Percentiles rank a stretch among this genome's conserved stretches.
These are phyloP conservation scores for Brachyptera putata DNA, from an alignment of 2,888 invertebrate genomes.

Conservation along the genomic window DNA sequence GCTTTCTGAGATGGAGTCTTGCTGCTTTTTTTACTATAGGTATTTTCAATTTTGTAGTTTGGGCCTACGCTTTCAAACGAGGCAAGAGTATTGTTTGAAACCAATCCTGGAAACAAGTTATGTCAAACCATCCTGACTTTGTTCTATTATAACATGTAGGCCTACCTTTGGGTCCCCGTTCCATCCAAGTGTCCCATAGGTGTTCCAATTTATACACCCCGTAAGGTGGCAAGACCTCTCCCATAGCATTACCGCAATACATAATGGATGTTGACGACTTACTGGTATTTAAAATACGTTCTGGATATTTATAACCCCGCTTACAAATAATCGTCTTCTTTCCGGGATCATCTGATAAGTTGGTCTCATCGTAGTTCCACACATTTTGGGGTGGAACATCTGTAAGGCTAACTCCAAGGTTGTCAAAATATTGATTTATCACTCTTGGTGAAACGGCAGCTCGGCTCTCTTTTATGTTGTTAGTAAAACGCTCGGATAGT, in stretches of 20 bases:
- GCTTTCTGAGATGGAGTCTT: no score
- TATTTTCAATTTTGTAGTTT: no score
- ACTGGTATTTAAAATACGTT: conserved; percentile 40
- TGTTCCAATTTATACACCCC: conserved; percentile 44
- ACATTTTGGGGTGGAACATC: conserved; percentile 36
- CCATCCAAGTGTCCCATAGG: conserved; percentile 43
- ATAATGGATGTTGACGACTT: conserved; percentile 42
- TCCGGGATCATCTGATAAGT: conserved; percentile 40
- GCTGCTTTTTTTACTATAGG: no score
- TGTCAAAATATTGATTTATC: conserved; percentile 34
- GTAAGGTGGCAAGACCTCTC: conserved; percentile 42
- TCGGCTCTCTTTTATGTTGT: conserved; percentile 35
- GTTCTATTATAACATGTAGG: conserved; percentile 42
- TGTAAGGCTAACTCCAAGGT: conserved; percentile 28
- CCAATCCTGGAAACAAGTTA: conserved; percentile 40
- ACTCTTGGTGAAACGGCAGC: conserved; percentile 28
- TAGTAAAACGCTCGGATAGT: conserved; percentile 29
- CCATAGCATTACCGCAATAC: conserved; percentile 42
- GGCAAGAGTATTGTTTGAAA: conserved; percentile 37
- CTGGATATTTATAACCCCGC: conserved; percentile 41
- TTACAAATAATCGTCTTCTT: conserved; percentile 36
- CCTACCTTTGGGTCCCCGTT: conserved; percentile 41
- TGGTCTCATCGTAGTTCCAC: conserved; percentile 41
- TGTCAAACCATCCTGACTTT: conserved; percentile 43
- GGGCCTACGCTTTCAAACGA: conserved; percentile 37